Evolutionary conservation across 2,113 vertebrate species (phyloP).

Genomic region (Nothocercus julius): DNA sequence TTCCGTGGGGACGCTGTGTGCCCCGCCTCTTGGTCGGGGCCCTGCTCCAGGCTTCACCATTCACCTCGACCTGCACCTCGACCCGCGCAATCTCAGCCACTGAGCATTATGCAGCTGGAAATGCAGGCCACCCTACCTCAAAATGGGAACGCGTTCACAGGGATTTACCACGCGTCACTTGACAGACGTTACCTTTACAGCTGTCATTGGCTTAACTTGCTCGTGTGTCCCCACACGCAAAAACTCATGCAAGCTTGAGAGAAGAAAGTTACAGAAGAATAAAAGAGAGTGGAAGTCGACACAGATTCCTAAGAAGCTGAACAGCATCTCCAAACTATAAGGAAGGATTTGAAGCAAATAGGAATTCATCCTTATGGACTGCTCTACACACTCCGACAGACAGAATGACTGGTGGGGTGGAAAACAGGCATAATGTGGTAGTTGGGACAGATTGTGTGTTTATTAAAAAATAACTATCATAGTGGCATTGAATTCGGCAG

Average conservation of each 20-base stretch:
- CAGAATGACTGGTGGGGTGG: neutral
- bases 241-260: neutral
- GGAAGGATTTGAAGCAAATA: neutral
- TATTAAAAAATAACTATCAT: neutral
- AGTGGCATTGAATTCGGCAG: neutral
- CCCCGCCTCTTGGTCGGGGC: neutral
- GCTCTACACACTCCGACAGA: neutral
- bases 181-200: neutral
- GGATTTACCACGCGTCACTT: slow-evolving; percentile 53
- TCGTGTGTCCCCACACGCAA: neutral
- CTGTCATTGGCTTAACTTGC: neutral
- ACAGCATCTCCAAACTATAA: neutral
- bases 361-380: neutral
- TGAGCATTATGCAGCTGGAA: neutral
- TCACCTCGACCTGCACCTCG: neutral
- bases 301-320: neutral
- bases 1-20: neutral
- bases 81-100: neutral
- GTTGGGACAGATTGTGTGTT: neutral
- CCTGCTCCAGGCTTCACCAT: neutral
- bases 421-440: neutral
- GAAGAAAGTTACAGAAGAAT: neutral
- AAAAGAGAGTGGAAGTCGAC: neutral
- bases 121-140: neutral
- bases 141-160: slow-evolving; percentile 43